Percentiles rank a stretch among this genome's conserved stretches.
Evolutionary conservation across 2,113 vertebrate genomes (phyloP).

Genomic region (Phyllostomus hastatus): DNA sequence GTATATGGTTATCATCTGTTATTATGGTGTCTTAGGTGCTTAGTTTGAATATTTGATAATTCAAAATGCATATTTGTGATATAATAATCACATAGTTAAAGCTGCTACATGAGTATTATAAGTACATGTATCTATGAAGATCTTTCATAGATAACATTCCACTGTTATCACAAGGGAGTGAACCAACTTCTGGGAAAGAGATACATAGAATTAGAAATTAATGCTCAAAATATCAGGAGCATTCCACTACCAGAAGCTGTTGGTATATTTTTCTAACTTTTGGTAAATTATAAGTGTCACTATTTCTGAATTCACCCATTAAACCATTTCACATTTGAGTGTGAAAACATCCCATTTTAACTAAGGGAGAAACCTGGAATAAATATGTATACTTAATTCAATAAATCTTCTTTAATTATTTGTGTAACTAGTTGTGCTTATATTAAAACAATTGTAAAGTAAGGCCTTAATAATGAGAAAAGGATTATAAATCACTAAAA

Average conservation of each 20-base stretch:
- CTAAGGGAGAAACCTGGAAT: not conserved
- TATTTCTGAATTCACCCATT: not conserved
- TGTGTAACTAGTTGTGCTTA: not conserved
- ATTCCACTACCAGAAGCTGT: not conserved
- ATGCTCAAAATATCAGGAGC: not conserved
- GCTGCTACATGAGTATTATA: not conserved
- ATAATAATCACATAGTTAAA: not conserved
- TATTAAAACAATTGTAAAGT: not conserved
- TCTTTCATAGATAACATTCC: not conserved
- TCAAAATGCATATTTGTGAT: not conserved
- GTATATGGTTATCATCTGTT: not conserved
- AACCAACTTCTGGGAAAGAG: not conserved
- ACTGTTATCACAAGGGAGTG: not conserved
- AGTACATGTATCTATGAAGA: not conserved
- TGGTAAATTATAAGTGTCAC: not conserved
- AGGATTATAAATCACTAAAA: not conserved
- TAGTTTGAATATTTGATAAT: not conserved
- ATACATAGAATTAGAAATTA: not conserved
- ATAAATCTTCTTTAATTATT: not conserved
- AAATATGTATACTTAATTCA: not conserved
- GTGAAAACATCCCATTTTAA: not conserved
- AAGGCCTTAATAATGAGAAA: not conserved
- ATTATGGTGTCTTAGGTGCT: not conserved
- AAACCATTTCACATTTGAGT: not conserved
- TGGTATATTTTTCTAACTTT: not conserved